phyloP scores from a whole-genome alignment of 1,140 invertebrate species.

The Drosophila gunungcola region DNA sequence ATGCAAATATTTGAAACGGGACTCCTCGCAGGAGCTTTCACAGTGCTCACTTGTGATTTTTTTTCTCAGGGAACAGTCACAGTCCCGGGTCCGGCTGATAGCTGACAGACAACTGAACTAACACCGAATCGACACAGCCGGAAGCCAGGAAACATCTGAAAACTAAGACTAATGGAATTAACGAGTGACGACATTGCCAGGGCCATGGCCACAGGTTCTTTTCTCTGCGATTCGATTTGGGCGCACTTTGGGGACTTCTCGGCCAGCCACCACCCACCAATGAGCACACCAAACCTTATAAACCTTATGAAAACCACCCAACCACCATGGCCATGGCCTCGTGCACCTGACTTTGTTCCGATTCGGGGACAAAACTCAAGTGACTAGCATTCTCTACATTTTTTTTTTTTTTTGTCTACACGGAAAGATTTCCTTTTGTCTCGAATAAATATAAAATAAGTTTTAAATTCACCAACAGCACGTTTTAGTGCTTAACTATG shows the following conservation, averaged over 20 bases:
- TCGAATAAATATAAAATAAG: not conserved
- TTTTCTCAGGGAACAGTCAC: not conserved
- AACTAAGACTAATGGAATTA: constrained; percentile 43
- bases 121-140: constrained; percentile 30
- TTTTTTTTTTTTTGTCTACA: constrained; percentile 1
- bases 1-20: constrained; percentile 17
- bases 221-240: constrained; percentile 35
- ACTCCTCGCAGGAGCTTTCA: constrained; percentile 5
- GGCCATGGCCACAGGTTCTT: constrained; percentile 45
- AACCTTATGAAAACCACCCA: not conserved
- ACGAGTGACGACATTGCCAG: constrained; percentile 45
- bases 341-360: constrained; percentile 50
- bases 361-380: constrained; percentile 31
- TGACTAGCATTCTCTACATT: constrained; percentile 22
- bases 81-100: constrained; percentile 27
- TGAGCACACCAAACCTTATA: too few species aligned
- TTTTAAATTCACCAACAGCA: not conserved
- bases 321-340: constrained; percentile 40
- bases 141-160: constrained; percentile 46
- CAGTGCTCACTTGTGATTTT: not conserved
- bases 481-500: not conserved
- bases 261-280: not conserved
- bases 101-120: constrained; percentile 45
- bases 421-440: not conserved
- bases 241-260: constrained; percentile 46